Percentiles rank a stretch among this genome's conserved stretches.
These are phyloP conservation scores for Melanostoma mellinum DNA, from an alignment of 2,888 invertebrate species.

Conservation along the genomic window DNA sequence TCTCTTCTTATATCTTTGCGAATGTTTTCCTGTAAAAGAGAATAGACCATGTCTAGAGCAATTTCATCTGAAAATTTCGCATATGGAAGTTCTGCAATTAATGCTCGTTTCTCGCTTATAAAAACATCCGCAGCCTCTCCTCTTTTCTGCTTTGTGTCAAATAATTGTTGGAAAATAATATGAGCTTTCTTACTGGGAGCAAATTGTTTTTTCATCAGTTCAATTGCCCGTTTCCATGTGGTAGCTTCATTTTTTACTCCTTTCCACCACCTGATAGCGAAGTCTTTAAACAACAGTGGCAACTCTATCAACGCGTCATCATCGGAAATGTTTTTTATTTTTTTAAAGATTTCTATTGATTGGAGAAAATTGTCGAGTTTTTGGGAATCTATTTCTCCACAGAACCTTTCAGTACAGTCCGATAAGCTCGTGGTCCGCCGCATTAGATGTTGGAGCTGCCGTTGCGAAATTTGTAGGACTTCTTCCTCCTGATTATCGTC, in stretches of 20 bases:
- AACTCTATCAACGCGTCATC: background rate
- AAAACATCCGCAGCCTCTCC: background rate
- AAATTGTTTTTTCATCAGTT: background rate
- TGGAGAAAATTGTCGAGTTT: background rate
- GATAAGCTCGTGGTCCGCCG: background rate
- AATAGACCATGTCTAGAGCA: background rate
- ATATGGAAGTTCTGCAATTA: background rate
- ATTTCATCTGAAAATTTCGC: background rate
- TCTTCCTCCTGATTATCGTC: background rate
- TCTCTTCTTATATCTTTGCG: background rate
- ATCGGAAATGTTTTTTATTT: slow-evolving; percentile 1
- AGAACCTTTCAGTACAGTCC: no score
- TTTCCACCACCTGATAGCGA: slow-evolving; percentile 2
- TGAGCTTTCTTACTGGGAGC: background rate
- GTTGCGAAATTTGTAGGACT: background rate
- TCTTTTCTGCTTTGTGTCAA: background rate
- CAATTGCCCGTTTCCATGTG: slow-evolving; percentile 2
- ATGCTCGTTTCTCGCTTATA: background rate
- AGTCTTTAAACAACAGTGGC: background rate
- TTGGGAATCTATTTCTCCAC: no score
- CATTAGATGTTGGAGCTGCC: background rate
- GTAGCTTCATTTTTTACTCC: slow-evolving; percentile 4
- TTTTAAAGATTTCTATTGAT: background rate
- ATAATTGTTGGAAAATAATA: background rate
- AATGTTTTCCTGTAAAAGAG: background rate